phyloP scores from a whole-genome alignment of 2,113 vertebrate species.

The Alligator sinensis region DNA sequence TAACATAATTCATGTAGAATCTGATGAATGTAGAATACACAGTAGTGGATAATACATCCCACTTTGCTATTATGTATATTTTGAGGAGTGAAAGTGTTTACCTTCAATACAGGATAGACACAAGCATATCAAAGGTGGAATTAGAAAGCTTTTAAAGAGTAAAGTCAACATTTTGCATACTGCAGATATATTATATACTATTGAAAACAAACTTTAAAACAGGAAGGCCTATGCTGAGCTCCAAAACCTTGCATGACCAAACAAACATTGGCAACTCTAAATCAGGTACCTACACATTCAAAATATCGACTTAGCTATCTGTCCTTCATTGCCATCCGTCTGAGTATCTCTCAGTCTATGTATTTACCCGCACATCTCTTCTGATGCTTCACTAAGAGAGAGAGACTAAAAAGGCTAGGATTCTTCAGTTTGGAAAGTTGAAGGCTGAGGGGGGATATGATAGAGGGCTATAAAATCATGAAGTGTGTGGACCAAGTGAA shows the following conservation, averaged over 20 bases:
- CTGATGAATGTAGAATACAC: neutral
- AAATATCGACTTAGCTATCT: neutral
- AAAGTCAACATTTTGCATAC: neutral
- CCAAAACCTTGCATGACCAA: neutral
- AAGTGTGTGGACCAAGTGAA: too few species aligned
- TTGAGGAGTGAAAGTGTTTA: conserved; percentile 38
- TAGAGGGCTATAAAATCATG: too few species aligned
- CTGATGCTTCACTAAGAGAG: too few species aligned
- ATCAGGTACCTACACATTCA: neutral
- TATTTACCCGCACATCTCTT: neutral
- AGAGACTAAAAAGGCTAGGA: too few species aligned
- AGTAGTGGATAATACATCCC: conserved; percentile 3
- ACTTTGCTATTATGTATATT: neutral
- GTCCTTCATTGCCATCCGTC: rapidly evolving
- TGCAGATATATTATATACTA: neutral
- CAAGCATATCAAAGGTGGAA: neutral
- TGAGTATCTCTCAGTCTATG: neutral
- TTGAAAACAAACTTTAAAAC: neutral
- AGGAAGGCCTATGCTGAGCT: neutral
- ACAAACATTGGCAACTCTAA: neutral
- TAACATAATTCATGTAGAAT: neutral
- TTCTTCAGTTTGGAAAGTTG: too few species aligned
- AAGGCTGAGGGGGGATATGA: too few species aligned
- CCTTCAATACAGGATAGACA: neutral
- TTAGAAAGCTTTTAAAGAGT: neutral